Evolutionary conservation across 1,140 invertebrate genomes (phyloP).

Genomic region (Halesus radiatus): DNA sequence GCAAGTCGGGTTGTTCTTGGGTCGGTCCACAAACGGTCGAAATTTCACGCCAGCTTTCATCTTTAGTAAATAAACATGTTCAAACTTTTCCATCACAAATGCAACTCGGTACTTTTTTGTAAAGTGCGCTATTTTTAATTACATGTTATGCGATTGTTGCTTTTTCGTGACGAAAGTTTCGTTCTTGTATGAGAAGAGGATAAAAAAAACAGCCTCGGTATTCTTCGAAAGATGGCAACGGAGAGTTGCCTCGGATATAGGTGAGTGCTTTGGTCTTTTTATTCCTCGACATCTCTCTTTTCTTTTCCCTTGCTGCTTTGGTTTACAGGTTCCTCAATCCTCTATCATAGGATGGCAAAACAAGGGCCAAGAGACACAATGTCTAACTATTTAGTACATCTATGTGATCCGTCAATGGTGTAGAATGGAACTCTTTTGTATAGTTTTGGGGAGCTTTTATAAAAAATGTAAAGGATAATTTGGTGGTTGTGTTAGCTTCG

Average conservation of each 20-base stretch:
- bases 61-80: not conserved
- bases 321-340: not conserved
- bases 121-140: not conserved
- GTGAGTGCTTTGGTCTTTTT: constrained; percentile 37
- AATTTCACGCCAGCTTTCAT: not conserved
- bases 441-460: not conserved
- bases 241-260: constrained; percentile 41
- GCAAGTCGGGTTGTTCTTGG: not conserved
- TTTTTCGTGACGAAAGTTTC: constrained; percentile 3
- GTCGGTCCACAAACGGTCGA: not conserved
- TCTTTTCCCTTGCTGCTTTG: constrained; percentile 16
- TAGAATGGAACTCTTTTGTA: too few species aligned
- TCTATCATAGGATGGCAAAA: not conserved
- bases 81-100: too few species aligned
- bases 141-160: not conserved
- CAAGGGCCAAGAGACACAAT: not conserved
- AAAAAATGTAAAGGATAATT: not conserved
- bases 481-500: not conserved
- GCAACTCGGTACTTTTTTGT: not conserved
- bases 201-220: constrained; percentile 46
- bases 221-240: constrained; percentile 45
- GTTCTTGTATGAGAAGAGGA: not conserved
- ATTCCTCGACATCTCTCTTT: constrained; percentile 31
- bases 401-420: too few species aligned
- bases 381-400: too few species aligned